Conservation (phyloP, 2,113 vertebrate genomes). For the Erpornis zantholeuca region DNA sequence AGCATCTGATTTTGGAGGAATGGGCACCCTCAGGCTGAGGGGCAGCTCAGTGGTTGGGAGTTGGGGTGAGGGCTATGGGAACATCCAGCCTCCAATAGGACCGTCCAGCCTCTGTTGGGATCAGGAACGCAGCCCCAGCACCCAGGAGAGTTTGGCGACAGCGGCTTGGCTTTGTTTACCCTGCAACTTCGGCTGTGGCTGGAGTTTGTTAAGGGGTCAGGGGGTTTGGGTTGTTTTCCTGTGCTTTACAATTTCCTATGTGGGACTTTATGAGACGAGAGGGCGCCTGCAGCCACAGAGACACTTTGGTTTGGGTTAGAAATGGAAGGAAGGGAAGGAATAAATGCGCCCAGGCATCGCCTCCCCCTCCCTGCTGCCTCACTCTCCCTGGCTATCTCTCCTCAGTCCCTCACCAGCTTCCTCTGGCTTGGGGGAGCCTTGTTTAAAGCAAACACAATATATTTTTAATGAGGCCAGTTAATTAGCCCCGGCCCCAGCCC, state of each 20-base stretch:
- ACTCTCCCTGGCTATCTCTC: not conserved
- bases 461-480: slow-evolving; percentile 51
- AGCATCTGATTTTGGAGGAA: not conserved
- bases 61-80: not conserved
- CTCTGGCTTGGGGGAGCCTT: slow-evolving; percentile 1
- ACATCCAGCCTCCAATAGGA: too few relatives aligned
- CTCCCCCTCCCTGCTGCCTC: not conserved
- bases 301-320: slow-evolving; percentile 5
- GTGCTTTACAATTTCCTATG: slow-evolving; percentile 59
- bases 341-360: not conserved
- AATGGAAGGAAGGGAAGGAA: slow-evolving; percentile 8
- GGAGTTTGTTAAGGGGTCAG: slow-evolving; percentile 47
- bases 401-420: not conserved
- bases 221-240: slow-evolving; percentile 46
- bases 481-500: not conserved
- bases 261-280: slow-evolving; percentile 40
- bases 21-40: not conserved
- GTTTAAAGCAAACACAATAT: slow-evolving; percentile 18
- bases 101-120: accelerated
- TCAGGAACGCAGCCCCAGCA: not conserved
- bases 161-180: not conserved
- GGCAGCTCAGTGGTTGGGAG: not conserved
- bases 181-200: not conserved
- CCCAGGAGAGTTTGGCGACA: not conserved
- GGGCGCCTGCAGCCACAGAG: slow-evolving; percentile 50